Conservation (phyloP, 2,888 invertebrate genomes). For the Eupeodes latifasciatus region DNA sequence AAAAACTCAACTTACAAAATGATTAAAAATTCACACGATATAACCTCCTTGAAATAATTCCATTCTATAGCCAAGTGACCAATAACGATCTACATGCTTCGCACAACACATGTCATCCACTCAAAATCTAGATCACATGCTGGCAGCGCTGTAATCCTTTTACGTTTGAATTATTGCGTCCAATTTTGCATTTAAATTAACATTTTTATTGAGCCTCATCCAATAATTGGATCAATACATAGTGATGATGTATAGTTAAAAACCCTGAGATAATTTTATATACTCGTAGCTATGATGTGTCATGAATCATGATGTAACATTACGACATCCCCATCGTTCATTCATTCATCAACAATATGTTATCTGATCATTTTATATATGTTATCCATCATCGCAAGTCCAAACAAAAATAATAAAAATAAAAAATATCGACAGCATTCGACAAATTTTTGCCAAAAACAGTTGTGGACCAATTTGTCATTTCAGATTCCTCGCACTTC, state of each 20-base stretch:
- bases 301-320: background rate
- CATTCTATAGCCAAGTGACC: too few species aligned
- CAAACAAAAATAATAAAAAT: constrained; percentile 1
- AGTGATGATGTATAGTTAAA: too few species aligned
- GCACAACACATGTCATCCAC: too few species aligned
- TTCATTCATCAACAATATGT: constrained; percentile 4
- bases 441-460: constrained; percentile 42
- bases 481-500: constrained; percentile 52
- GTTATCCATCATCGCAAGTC: constrained; percentile 15
- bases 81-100: too few species aligned
- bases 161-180: background rate
- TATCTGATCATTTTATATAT: constrained; percentile 15
- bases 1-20: too few species aligned
- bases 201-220: background rate
- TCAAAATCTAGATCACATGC: constrained; percentile 19
- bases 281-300: background rate
- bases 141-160: background rate
- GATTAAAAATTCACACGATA: too few species aligned
- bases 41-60: too few species aligned
- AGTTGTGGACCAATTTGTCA: constrained; percentile 47
- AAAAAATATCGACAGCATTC: background rate
- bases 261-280: constrained; percentile 8
- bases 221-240: constrained; percentile 14
- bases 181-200: constrained; percentile 15
- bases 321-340: constrained; percentile 5